Conservation (phyloP, 2,797 vertebrate genomes). For the Poecilia velifera region DNA sequence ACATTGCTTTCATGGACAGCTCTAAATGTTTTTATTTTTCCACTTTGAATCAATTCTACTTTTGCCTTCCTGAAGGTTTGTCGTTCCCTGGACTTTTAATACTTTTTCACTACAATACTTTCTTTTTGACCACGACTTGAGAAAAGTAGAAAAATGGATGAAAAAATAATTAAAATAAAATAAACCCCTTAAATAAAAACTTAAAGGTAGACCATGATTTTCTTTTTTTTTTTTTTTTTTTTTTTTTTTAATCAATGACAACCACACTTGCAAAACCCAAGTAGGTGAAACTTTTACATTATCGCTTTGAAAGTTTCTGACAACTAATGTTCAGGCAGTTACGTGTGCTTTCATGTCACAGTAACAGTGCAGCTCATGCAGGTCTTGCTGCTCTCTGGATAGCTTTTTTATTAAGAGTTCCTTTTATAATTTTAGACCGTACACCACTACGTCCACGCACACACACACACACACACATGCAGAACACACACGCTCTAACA, state of each 20-base stretch:
- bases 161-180: background rate
- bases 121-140: background rate
- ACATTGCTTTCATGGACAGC: background rate
- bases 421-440: background rate
- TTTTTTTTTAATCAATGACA: background rate
- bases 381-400: background rate
- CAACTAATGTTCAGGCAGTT: background rate
- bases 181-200: background rate
- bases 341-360: background rate
- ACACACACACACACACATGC: slow-evolving; percentile 10
- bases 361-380: background rate
- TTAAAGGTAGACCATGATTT: background rate
- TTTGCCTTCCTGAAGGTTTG: background rate
- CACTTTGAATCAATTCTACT: background rate
- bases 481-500: slow-evolving; percentile 28
- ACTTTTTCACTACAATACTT: background rate
- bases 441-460: slow-evolving; percentile 7
- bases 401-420: background rate
- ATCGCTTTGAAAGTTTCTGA: background rate
- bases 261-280: background rate
- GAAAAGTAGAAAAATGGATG: background rate
- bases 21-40: background rate
- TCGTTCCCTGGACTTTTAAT: background rate
- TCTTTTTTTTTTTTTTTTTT: background rate
- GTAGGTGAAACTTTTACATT: background rate